Conservation (phyloP, 1,140 invertebrate genomes). For the Zaprionus gabonicus region DNA sequence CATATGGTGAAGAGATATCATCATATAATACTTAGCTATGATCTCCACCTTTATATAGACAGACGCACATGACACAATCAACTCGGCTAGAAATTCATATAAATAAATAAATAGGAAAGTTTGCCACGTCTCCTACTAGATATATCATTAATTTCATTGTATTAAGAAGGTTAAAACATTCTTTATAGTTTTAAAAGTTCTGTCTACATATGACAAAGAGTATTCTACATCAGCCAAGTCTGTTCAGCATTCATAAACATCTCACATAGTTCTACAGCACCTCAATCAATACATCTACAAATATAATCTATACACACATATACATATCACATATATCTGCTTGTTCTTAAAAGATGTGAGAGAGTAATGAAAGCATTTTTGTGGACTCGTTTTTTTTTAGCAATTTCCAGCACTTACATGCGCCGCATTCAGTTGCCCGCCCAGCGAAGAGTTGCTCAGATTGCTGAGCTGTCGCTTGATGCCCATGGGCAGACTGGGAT, state of each 20-base stretch:
- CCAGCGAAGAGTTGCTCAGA: slow-evolving; percentile 81
- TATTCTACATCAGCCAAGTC: background rate
- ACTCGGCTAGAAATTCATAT: too few species aligned
- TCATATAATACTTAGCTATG: too few species aligned
- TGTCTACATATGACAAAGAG: background rate
- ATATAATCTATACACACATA: background rate
- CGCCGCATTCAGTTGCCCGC: slow-evolving; percentile 82
- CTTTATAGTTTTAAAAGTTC: too few species aligned
- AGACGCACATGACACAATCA: too few species aligned
- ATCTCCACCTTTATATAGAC: too few species aligned
- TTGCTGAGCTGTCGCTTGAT: slow-evolving; percentile 83
- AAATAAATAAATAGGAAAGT: too few species aligned
- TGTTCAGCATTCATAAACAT: background rate
- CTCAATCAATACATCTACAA: background rate
- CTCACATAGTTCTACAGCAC: background rate
- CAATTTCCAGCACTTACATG: slow-evolving; percentile 85
- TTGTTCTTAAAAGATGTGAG: slow-evolving; percentile 9
- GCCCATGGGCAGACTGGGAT: slow-evolving; percentile 83
- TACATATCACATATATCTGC: slow-evolving; percentile 1
- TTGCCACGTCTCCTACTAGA: too few species aligned
- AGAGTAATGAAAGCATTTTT: slow-evolving; percentile 27
- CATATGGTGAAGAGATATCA: too few species aligned
- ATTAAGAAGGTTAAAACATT: too few species aligned
- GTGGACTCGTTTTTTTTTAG: background rate
- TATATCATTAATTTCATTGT: too few species aligned